Percentiles rank a stretch among this genome's conserved stretches.
Conservation (phyloP, 2,888 invertebrate species). For the Drosophila atripex region DNA sequence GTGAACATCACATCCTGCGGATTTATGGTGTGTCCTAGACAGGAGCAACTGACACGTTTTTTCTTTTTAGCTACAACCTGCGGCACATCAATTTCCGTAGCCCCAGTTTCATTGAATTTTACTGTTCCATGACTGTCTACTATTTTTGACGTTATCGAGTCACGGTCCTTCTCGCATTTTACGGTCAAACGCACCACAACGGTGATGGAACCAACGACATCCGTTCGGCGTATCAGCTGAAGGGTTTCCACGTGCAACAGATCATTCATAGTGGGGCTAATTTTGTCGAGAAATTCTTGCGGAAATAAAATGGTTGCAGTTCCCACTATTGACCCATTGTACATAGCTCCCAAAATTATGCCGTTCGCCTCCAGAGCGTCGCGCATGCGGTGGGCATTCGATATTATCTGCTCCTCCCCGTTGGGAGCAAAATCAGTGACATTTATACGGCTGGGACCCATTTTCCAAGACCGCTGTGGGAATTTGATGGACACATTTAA, state of each 20-base stretch:
- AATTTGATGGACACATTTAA: conserved; percentile 54
- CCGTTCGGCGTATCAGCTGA: conserved; percentile 27
- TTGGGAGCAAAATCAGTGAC: conserved; percentile 68
- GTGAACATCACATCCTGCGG: conserved; percentile 57
- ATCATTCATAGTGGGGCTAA: conserved; percentile 57
- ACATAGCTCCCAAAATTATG: conserved; percentile 45
- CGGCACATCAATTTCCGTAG: neutral
- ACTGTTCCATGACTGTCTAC: neutral
- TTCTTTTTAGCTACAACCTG: neutral
- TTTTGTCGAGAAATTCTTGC: conserved; percentile 49
- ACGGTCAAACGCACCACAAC: conserved; percentile 56
- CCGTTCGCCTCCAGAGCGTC: conserved; percentile 52
- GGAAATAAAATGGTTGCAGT: conserved; percentile 56
- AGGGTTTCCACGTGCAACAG: conserved; percentile 52
- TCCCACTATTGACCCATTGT: conserved; percentile 39
- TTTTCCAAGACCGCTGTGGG: conserved; percentile 39
- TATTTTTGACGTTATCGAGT: neutral
- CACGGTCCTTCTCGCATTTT: conserved; percentile 62
- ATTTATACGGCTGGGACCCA: conserved; percentile 76
- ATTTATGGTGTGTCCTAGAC: conserved; percentile 30
- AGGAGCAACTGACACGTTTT: conserved; percentile 2
- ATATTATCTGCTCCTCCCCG: conserved; percentile 57
- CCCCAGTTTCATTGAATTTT: neutral
- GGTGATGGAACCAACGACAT: conserved; percentile 56
- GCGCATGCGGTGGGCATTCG: conserved; percentile 47